Evolutionary conservation across 2,888 invertebrate species (phyloP).

Genomic region (Autographa gamma): DNA sequence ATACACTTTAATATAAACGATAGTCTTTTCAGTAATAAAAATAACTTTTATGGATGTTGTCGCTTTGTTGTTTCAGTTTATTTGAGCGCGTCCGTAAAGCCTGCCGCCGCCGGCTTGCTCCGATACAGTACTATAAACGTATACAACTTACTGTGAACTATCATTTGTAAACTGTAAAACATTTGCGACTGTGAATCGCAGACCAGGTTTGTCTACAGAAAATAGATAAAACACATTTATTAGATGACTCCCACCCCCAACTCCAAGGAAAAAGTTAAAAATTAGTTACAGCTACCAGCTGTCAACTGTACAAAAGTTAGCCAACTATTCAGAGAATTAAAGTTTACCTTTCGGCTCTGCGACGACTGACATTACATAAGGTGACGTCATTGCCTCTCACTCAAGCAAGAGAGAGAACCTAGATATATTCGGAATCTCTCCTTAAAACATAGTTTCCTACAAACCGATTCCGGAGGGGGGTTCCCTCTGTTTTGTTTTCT

Average conservation of each 20-base stretch:
- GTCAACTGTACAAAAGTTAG: slow-evolving; percentile 16
- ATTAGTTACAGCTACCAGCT: slow-evolving; percentile 21
- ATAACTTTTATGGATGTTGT: slow-evolving; percentile 51
- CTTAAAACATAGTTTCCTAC: slow-evolving; percentile 22
- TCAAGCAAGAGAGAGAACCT: too few species aligned
- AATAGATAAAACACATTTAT: slow-evolving; percentile 21
- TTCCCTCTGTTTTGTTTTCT: too few species aligned
- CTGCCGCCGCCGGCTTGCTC: slow-evolving; percentile 7
- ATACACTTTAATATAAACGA: slow-evolving; percentile 15
- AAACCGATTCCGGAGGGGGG: slow-evolving; percentile 21
- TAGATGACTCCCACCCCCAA: too few species aligned
- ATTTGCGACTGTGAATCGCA: slow-evolving; percentile 13
- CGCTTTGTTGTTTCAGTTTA: slow-evolving; percentile 50
- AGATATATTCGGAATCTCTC: too few species aligned
- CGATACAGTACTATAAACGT: too few species aligned
- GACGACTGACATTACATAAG: not conserved
- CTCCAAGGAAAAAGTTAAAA: too few species aligned
- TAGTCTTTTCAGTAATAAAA: slow-evolving; percentile 39
- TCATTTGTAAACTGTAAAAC: slow-evolving; percentile 39
- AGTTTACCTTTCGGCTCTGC: too few species aligned
- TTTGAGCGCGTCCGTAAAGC: slow-evolving; percentile 27
- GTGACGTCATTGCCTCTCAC: not conserved
- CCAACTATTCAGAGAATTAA: not conserved
- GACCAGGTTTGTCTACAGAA: not conserved
- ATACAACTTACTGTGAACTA: slow-evolving; percentile 9